Base-by-base conservation (phyloP, 1,140 invertebrate genomes). In the Lepidostoma basale region DNA sequence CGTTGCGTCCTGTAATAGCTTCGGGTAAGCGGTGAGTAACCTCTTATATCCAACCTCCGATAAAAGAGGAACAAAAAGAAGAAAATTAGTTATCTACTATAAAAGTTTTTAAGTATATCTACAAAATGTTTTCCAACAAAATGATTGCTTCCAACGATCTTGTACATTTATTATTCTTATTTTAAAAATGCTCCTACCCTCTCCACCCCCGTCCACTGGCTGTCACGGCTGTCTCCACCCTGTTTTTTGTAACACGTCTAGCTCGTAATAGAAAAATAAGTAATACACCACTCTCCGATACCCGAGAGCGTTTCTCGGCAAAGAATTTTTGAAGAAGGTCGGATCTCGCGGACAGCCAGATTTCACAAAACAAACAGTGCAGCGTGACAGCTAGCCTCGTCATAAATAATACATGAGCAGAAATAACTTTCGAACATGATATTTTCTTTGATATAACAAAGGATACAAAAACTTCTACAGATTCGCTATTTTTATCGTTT, bases 261-360 rank as follows among this genome's bases (percentile, higher is more conserved):
- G 22, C 30, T 10, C 23, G 40, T 70, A 70, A 70, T 70, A 67
- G 68, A 70, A 70, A 70, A 66, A 64, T 47, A 54, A 52, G 67
- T 69, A 54, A 56, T 56, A 42, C 23, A 33, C 52, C 22, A 39
- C 56, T 16, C 26, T 25, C 1, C 25, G 45, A 69, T 69, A 60
- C 62, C 40, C 68, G 49, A 44, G 20, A 65, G 23, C 62, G 68
- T 26, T 59, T 54, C 59, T 62, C 47, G 52, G 67, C 63, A 65
- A 65, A 62, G 44, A 42, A 49, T 56, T 40, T 59, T 63, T 58
- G 49, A 63, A 58, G 36, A 30, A 64, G 67, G 67, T 69, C 23
- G 18, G 18, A 56, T 25, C 33, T 14, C 30, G 33, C 3, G 33
- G 20, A 26, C 30, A 30, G 25, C n/a, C 25, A 42, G 26, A 25